Percentiles rank a stretch among this genome's conserved stretches.
Conservation (phyloP, 2,113 vertebrate species). For the Mesocricetus auratus region DNA sequence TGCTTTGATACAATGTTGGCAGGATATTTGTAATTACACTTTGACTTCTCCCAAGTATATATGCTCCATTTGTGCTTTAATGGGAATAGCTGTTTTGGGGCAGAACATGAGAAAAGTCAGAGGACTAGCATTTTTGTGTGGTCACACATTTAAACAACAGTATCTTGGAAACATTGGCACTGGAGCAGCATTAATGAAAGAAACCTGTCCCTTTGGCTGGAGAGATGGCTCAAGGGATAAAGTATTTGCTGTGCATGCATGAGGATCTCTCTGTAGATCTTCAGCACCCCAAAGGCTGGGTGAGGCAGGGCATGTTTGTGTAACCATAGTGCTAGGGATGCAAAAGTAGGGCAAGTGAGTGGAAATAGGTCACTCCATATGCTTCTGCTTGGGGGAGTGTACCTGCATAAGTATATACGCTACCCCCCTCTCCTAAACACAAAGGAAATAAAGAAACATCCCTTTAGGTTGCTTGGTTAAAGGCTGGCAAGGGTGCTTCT, state of each 20-base stretch:
- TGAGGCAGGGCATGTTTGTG: not conserved
- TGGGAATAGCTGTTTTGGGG: not conserved
- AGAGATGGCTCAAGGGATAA: not conserved
- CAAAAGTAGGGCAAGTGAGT: not conserved
- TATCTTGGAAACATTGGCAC: constrained; percentile 58
- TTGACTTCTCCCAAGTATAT: not conserved
- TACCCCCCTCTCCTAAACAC: not conserved
- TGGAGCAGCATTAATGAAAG: constrained; percentile 50
- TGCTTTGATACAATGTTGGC: not conserved
- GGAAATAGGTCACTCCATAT: not conserved
- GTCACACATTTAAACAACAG: constrained; percentile 56
- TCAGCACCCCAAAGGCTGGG: not conserved
- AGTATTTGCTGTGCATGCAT: not conserved
- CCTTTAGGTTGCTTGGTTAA: constrained; percentile 62
- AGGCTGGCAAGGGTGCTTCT: constrained; percentile 31
- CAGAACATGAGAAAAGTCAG: constrained; percentile 51
- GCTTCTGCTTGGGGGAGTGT: not conserved
- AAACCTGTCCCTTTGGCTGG: not conserved
- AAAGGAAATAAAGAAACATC: not conserved
- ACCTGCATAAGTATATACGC: not conserved
- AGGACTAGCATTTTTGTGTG: constrained; percentile 42
- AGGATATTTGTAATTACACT: constrained; percentile 58
- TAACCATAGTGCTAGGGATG: not conserved
- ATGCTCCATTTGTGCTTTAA: constrained; percentile 19
- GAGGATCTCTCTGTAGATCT: not conserved